Base-by-base conservation (phyloP, 2,797 vertebrate genomes). In the Synaphobranchus kaupii region DNA sequence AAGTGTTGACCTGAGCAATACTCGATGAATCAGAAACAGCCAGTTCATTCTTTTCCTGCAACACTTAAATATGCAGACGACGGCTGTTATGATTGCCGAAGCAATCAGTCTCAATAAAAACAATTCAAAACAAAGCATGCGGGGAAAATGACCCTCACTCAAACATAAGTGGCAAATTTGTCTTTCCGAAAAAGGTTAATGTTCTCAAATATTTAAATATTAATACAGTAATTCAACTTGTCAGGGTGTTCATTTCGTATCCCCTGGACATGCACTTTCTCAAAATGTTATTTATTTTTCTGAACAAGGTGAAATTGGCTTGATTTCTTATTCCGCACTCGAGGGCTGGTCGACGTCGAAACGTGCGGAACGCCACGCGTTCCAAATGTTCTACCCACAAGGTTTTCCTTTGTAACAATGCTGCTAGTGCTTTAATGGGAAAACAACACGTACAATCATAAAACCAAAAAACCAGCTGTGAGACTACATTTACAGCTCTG, bases 191-290 rank as follows among this genome's bases (percentile, higher is more conserved):
- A 96, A 96, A 96, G 95, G 95, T 96, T 96, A 96, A 96, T 94
- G 95, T 95, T 95, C 94, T 95, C 94, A 96, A 96, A 96, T 94
- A 96, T 95, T 95, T 94, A 92, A 93, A 95, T 94, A 95, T 95
- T 95, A 96, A 94, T 90, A 86, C 92, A 92, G 92, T 95, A 95
- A 96, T 95, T 96, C 91, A 94, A 94, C 93, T 93, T 93, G 94
- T 94, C 95, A 95, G 94, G 92, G 89, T 89, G 91, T 94, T 93
- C 94, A 94, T 95, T 95, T 94, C 91, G 93, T 92, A 93, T 93
- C 90, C 92, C 92, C 90, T 54, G 89, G 90, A 95, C 94, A 95
- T 89, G 44, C 89, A 86, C 92, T 93, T 25, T 85, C 90, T 91
- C 88, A 89, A 93, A 94, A 93, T 90, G 89, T 88, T 92, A 94